Evolutionary conservation across 2,797 vertebrate species (phyloP).

Genomic region (Catostomus latipinnis): DNA sequence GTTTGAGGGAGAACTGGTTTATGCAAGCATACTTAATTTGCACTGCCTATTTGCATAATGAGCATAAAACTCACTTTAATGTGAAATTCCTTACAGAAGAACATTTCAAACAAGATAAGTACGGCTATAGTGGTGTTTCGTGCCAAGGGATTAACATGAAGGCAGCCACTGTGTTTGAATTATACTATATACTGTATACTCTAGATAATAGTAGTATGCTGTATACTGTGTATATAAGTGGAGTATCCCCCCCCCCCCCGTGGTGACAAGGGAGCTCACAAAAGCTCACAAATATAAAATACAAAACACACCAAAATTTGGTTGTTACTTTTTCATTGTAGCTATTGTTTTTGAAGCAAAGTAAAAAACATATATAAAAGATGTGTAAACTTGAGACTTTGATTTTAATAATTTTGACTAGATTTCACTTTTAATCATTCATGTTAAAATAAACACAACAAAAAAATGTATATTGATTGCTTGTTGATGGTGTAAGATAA

Average conservation of each 20-base stretch:
- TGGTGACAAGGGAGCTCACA: no score
- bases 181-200: neutral
- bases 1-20: neutral
- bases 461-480: no score
- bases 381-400: no score
- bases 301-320: neutral
- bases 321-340: no score
- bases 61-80: constrained; percentile 14
- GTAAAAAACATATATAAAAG: no score
- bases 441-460: no score
- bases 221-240: neutral
- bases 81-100: neutral
- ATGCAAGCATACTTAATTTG: constrained; percentile 12
- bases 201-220: neutral
- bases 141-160: constrained; percentile 2
- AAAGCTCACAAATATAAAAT: neutral
- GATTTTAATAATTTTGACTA: no score
- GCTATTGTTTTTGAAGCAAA: no score
- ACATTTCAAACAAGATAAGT: neutral
- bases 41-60: constrained; percentile 20
- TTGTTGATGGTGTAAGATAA: no score
- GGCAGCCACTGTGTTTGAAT: neutral
- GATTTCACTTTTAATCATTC: no score
- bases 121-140: neutral
- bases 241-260: no score